Evolutionary conservation across 2,888 invertebrate species (phyloP), one percentile per base, ranked within the genome.

Genomic region (Beris chalybata): DNA sequence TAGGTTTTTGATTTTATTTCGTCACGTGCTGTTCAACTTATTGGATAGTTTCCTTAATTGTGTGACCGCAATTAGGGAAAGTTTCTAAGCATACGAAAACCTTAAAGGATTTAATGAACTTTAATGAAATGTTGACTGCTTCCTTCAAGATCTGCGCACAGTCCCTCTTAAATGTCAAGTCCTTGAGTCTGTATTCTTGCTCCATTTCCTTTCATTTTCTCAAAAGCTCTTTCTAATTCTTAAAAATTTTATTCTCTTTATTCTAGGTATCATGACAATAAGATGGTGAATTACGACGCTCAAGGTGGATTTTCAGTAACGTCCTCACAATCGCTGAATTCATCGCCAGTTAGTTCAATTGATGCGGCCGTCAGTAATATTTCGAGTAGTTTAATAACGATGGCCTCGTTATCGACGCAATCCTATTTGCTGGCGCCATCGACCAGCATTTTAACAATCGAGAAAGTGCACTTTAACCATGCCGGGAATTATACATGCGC

Each of bases 271-370:
- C 92, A 92, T 77, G 89, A 89, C 76, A 89, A 88, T 74, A 83
- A 89, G 72, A 91, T 93, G 91, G 92, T 93, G 76, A 93, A 93
- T 81, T 93, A 91, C 76, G 92, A 93, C 78, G 77, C 87, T 56
- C 89, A 88, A 83, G 85, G 85, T 75, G 86, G 86, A n/a, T 81
- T 81, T 68, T 76, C 76, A 30, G 80, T 81, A 43, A 77, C 77
- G 43, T 77, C 78, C 44, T 63, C 52, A 13, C 63, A 63, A 52
- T 64, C 64, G n/a, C n/a, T 31, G 11, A 45, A 44, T 13, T 53
- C 53, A 54, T 44, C 53, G 45, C 44, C 53, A 9, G 13, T 45
- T 54, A 45, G 45, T 53, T 54, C 54, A 44, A 54, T 54, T 31
- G 53, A 64, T 30, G 45, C 53, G 6, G 65, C 29, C 61, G 68